Evolutionary conservation across 2,797 vertebrate species (phyloP), one percentile per base, ranked within the genome.

Genomic region (Scleropages formosus): DNA sequence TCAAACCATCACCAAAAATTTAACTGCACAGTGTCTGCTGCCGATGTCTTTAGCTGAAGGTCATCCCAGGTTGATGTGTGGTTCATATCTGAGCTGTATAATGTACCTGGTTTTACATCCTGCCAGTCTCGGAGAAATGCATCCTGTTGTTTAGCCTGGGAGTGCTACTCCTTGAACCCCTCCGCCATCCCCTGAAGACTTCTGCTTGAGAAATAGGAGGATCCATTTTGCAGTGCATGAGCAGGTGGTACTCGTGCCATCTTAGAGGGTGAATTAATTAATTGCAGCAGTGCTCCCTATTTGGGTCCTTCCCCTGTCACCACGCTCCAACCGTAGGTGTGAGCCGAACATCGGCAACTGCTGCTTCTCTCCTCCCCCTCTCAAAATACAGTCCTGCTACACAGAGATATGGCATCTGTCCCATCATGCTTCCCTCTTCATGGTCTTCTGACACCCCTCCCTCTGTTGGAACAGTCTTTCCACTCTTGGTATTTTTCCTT

Each of bases 191-290:
- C 10, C 53, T 3, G 4, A n/a, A 58, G 53, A 44, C 39, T 64
- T 20, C 24, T 44, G 12, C 68, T 39, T 6, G 39, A 39, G 31
- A 39, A 58, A 12, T 18, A n/a, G 4, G 11, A 58, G 12, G 4
- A n/a, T 58, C 53, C 18, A n/a, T 58, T 58, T 58, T 13, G 53
- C 61, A 18, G 4, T 63, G 3, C 16, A 24, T 20, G 61, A 63
- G 18, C 61, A 4, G 10, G 20, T 63, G 4, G 53, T 3, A 0
- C 18, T 58, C 53, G 58, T 58, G 53, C 53, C 53, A 13, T 58
- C 53, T 13, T n/a, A 39, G 16, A 72, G 49, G 58, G 53, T 18
- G 74, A 70, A 47, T 18, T 69, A 39, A 70, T 51, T 69, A n/a
- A 62, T 39, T 62, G 66, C 74, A 47, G 44, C 53, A 24, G 18